Evolutionary conservation across 2,888 invertebrate species (phyloP).

Genomic region (Anaspis maculata): DNA sequence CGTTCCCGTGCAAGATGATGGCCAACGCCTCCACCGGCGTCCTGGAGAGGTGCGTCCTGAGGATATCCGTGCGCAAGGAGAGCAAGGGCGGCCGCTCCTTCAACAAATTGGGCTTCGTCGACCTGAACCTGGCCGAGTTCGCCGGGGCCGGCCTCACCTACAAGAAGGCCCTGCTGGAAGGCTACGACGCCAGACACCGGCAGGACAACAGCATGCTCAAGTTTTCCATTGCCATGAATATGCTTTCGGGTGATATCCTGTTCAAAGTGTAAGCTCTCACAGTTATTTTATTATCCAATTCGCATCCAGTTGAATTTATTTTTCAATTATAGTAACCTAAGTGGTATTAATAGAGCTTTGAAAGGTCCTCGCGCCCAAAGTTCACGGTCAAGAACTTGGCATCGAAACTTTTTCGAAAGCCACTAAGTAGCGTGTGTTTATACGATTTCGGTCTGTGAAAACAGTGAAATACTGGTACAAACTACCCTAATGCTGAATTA

Average conservation of each 20-base stretch:
- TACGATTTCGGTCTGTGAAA: too few species aligned
- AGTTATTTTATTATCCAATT: slow-evolving; percentile 24
- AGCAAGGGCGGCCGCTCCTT: slow-evolving; percentile 77
- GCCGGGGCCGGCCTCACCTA: slow-evolving; percentile 86
- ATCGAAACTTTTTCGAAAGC: too few species aligned
- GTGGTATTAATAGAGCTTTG: too few species aligned
- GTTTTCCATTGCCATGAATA: slow-evolving; percentile 85
- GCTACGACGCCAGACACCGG: slow-evolving; percentile 85
- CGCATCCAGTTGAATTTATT: background rate
- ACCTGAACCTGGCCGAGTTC: slow-evolving; percentile 93
- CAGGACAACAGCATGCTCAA: slow-evolving; percentile 95
- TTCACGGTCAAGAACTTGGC: too few species aligned
- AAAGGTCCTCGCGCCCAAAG: too few species aligned
- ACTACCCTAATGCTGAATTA: too few species aligned
- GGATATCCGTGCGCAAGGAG: slow-evolving; percentile 93
- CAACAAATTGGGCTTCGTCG: slow-evolving; percentile 95
- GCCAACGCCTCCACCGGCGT: slow-evolving; percentile 93
- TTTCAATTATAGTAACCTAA: slow-evolving; percentile 1
- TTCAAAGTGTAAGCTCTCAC: slow-evolving; percentile 85
- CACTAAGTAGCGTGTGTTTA: too few species aligned
- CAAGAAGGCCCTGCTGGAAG: slow-evolving; percentile 86
- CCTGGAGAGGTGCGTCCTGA: slow-evolving; percentile 84
- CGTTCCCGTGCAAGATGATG: slow-evolving; percentile 94
- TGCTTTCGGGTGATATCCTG: slow-evolving; percentile 91
- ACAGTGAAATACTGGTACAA: too few species aligned